Evolutionary conservation across 2,113 vertebrate species (phyloP), one percentile per base, ranked within the genome.

Genomic region (Porphyrio hochstetteri): DNA sequence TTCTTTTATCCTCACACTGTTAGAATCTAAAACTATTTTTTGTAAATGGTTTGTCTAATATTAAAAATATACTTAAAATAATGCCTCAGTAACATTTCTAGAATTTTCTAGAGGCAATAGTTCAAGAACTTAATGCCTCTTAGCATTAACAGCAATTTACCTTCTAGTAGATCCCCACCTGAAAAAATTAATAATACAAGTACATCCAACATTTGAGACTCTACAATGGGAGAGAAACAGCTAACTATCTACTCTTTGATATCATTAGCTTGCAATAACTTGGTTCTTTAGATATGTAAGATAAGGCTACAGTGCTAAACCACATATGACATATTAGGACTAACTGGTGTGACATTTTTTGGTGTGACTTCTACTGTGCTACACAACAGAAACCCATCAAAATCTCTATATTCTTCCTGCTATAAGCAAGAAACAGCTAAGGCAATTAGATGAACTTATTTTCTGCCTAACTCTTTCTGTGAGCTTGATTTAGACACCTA

Each of bases 321-420:
- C 15, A 78, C 0, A 0, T 59, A 0, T 48, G 46, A 67, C 16
- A 52, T 27, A 25, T 11, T 55, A 61, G 4, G 15, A 88, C 40
- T 80, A 64, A 52, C 40, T 2, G 2, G 36, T n/a, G n/a, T n/a
- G 56, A 79, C 25, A 35, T 80, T 23, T 23, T 69, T 55, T 72
- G 40, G 40, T 65, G 46, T 40, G 50, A 88, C 13, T 60, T n/a
- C 27, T 82, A 42, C 42, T 16, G 18, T 21, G 27, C 60, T 24
- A 79, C 57, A 59, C 29, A 90, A 52, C 11, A 92, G 25, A 92
- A 93, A n/a, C 12, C 5, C 52, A 67, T 10, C 6, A 67, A 48
- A 84, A 74, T 55, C 2, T 52, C 65, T 78, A 78, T 90, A 55
- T 68, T 53, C 8, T 71, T 90, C 50, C 33, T 53, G 19, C 20